Base-by-base conservation (phyloP, 2,888 invertebrate species). In the Agrochola lota region DNA sequence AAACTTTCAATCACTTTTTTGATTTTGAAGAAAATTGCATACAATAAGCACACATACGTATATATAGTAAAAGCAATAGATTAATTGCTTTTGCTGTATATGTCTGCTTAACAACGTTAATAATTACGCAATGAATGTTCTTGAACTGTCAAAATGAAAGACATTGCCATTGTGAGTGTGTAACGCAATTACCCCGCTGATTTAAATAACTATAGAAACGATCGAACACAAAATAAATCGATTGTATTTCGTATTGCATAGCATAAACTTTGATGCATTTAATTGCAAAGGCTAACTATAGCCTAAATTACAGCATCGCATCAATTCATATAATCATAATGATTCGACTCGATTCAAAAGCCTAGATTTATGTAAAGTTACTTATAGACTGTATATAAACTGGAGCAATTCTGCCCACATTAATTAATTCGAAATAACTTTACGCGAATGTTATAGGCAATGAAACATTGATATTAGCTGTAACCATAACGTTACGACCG, bases 371-470 rank as follows among this genome's bases (percentile, higher is more conserved):
- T 68, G 52, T 67, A 35, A 71, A 79, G 23, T 71, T 40, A 59
- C 63, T 30, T 52, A 62, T 49, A 40, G 30, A 52, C 60, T 40
- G 43, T 71, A 67, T 69, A 67, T 20, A 26, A 52, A 77, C 70
- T 81, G 71, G 68, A 73, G 30, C 59, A 57, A 76, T 75, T 74
- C 66, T 49, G 46, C 43, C 59, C 63, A 72, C 73, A 83, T 76
- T 81, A 69, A 85, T 83, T 86, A 81, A 86, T 87, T 77, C 70
- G 71, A 76, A 80, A 87, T 85, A 85, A 78, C 77, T 86, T 87
- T 85, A 87, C 70, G 83, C 46, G 80, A 78, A 81, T 78, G 55
- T 87, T 86, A 87, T 80, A 71, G 85, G 76, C 81, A 62, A 83
- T 86, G 74, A 83, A 87, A 85, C 78, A 80, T 85, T 85, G 81